Base-by-base conservation (phyloP, 2,888 invertebrate genomes). In the Pyrgus malvae region DNA sequence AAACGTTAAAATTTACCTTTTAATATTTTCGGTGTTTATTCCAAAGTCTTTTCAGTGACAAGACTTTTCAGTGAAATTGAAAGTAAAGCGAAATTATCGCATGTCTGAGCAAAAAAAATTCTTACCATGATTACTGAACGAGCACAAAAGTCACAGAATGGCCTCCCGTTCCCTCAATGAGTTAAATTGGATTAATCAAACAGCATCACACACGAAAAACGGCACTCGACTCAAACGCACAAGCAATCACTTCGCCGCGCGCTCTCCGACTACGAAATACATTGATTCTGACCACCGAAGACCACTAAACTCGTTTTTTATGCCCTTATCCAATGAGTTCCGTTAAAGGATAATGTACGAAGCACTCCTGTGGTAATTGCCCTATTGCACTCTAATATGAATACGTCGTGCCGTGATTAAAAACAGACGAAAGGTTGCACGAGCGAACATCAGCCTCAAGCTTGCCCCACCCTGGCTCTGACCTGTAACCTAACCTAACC, bases 161-260 rank as follows among this genome's bases (percentile, higher is more conserved):
- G 69, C 44, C 51, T 37, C 12, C 37, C 37, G 68, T 70, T 63
- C 77, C 71, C 59, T 67, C 66, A 76, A 77, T 74, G 70, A 79
- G 70, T 70, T 49, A 77, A 87, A 83, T 78, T 78, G 82, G 77
- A 78, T 74, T 80, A 85, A 83, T 80, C 74, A 75, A 69, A 65
- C 62, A 60, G 66, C 77, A 80, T 78, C 75, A 77, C 83, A 71
- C 72, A 56, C 58, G 48, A 54, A 49, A 55, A 25, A 70, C 45
- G 55, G 46, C 46, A 46, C 19, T n/a, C n/a, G n/a, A 51, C 38
- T 63, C 60, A 53, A 69, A 45, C 78, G 74, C 80, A 76, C 81
- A 77, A 67, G 70, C 71, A 63, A 55, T 58, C 70, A 64, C 66
- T 58, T 42, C 65, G 72, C 69, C 76, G 74, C 69, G 67, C 77